These are phyloP conservation scores for Orchesella cincta DNA, from an alignment of 1,140 invertebrate genomes.

Conservation along the genomic window DNA sequence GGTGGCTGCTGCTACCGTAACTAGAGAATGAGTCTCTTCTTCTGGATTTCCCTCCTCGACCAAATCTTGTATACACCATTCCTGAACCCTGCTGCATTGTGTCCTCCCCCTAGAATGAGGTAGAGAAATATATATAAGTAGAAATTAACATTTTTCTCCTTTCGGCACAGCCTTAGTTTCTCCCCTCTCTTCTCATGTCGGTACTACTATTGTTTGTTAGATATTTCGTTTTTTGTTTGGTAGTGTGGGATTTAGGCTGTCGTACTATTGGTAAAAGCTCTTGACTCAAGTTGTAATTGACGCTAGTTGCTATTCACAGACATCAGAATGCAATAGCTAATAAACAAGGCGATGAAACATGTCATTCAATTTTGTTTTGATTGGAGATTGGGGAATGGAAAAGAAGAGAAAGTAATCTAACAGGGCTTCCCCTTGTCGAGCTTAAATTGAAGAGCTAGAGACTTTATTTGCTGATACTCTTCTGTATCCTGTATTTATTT, in stretches of 20 bases:
- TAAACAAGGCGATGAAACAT: conserved; percentile 11
- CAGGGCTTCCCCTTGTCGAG: neutral
- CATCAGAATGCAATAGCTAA: neutral
- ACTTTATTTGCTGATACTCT: neutral
- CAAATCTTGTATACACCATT: conserved; percentile 24
- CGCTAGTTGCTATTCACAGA: neutral
- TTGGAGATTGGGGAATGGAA: conserved; percentile 10
- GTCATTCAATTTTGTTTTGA: conserved; percentile 17
- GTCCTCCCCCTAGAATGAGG: conserved; percentile 9
- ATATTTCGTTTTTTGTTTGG: neutral
- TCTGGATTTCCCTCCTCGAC: neutral
- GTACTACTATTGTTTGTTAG: neutral
- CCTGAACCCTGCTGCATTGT: neutral
- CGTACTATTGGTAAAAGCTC: neutral
- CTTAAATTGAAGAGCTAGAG: neutral
- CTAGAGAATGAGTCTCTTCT: conserved; percentile 8
- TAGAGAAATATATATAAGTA: conserved; percentile 11
- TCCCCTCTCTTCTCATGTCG: neutral
- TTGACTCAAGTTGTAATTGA: conserved; percentile 26
- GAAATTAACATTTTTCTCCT: conserved; percentile 4
- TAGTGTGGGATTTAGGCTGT: neutral
- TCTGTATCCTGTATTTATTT: neutral
- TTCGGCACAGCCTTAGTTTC: neutral
- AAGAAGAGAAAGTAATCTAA: neutral
- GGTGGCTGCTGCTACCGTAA: neutral